Evolutionary conservation across 2,797 vertebrate genomes (phyloP), one percentile per base, ranked within the genome.

Genomic region (Myripristis jacobus): DNA sequence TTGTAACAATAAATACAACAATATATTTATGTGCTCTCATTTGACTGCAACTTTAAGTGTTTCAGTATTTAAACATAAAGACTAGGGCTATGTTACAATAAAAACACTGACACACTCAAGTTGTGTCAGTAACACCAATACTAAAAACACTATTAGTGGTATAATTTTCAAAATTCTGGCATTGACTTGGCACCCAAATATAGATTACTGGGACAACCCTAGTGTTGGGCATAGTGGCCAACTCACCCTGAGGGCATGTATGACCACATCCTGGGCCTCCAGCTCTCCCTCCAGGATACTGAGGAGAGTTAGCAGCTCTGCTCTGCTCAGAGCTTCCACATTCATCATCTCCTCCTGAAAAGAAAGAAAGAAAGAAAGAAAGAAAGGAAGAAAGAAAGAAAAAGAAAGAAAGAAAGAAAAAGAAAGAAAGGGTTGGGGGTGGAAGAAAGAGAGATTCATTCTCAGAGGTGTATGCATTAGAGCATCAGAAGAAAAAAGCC

Each of bases 211-310:
- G 3, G 27, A 29, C 27, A 29, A n/a, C n/a, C n/a, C n/a, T n/a
- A 3, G 15, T 56, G 27, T 24, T 43, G 18, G 55, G 41, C 29
- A 25, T 25, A 44, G 25, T 36, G 44, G 15, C 16, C 12, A 61
- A 88, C 94, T 88, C 94, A 99, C 98, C 94, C 97, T 97, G 81
- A 99, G 95, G 77, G 96, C 94, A 86, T 99, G 97, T 84, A 99
- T 98, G 85, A 98, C 97, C 59, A 97, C 94, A 86, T 99, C 98
- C 83, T 97, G 96, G 66, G 98, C 98, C 92, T 99, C 98, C 43
- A 99, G 93, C 78, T 99, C 97, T 79, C 97, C 98, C 89, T 99
- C 97, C 79, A 99, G 91, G 82, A 99, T 95, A 91, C 97, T 99
- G 67, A 99, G 97, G 54, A 99, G 95, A 18, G 96, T 98, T 87